Conservation (phyloP, 2,113 vertebrate genomes). For the Himantopus leucocephalus region DNA sequence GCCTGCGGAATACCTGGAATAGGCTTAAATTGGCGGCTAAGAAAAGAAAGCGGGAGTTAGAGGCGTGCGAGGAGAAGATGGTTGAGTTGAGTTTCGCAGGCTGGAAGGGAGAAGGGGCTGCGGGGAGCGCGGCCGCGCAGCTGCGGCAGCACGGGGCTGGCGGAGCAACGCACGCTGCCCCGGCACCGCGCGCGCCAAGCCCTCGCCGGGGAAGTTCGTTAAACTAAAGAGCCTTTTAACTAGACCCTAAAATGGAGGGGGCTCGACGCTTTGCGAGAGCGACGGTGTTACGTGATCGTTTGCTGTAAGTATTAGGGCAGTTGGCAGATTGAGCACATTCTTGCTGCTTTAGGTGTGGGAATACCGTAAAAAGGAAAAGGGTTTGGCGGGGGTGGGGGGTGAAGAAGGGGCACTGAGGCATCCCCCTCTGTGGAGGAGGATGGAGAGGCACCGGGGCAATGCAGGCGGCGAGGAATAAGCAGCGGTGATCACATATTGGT, state of each 20-base stretch:
- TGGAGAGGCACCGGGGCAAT: neutral
- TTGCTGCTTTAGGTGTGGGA: neutral
- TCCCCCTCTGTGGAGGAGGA: neutral
- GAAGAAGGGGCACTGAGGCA: neutral
- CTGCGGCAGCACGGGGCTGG: neutral
- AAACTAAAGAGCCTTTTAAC: neutral
- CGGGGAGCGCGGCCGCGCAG: neutral
- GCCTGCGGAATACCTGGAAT: neutral
- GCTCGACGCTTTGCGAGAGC: too few species aligned
- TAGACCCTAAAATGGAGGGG: neutral
- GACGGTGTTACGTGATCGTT: rapidly evolving
- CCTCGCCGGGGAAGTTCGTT: neutral
- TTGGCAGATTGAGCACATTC: rapidly evolving
- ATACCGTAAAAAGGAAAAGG: neutral
- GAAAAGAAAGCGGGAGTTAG: rapidly evolving
- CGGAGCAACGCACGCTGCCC: neutral
- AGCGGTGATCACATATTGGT: neutral
- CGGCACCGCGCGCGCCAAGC: neutral
- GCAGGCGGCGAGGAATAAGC: neutral
- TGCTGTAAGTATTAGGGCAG: neutral
- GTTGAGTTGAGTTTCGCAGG: neutral
- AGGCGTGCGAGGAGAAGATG: neutral
- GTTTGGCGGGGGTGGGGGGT: neutral
- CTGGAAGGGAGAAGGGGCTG: neutral
- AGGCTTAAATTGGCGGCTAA: neutral